Evolutionary conservation across 2,888 invertebrate genomes (phyloP).

Genomic region (Brachylomia viminalis): DNA sequence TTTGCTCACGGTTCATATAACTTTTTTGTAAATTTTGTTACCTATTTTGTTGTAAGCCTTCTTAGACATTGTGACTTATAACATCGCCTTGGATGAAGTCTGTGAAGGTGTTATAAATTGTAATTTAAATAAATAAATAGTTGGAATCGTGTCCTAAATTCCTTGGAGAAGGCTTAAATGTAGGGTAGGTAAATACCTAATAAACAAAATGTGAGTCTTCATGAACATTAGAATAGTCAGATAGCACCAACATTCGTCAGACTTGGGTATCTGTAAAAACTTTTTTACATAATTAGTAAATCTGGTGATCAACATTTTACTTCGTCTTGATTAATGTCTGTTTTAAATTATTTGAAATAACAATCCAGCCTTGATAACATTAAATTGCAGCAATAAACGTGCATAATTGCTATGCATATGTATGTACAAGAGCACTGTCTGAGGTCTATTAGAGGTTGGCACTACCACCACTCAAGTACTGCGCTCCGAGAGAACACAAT

Average conservation of each 20-base stretch:
- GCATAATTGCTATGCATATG: background rate
- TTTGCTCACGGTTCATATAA: no score
- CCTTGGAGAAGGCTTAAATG: background rate
- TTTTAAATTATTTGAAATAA: background rate
- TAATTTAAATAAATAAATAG: no score
- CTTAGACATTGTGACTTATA: no score
- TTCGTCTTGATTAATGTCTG: background rate
- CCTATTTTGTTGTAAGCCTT: no score
- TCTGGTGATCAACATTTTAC: background rate
- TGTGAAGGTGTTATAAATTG: no score
- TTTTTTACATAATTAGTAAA: background rate
- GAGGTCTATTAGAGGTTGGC: conserved; percentile 22
- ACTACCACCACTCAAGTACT: conserved; percentile 34
- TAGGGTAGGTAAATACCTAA: background rate
- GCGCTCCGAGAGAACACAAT: conserved; percentile 56
- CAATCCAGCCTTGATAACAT: background rate
- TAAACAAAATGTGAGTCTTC: background rate
- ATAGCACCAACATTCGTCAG: background rate
- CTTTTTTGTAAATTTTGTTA: no score
- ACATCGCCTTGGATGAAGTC: no score
- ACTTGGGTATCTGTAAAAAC: background rate
- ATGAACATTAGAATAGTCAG: background rate
- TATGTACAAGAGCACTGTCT: conserved; percentile 16
- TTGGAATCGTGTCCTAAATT: background rate
- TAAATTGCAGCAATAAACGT: background rate